Base-by-base conservation (phyloP, 2,797 vertebrate species). In the Poecilia picta region DNA sequence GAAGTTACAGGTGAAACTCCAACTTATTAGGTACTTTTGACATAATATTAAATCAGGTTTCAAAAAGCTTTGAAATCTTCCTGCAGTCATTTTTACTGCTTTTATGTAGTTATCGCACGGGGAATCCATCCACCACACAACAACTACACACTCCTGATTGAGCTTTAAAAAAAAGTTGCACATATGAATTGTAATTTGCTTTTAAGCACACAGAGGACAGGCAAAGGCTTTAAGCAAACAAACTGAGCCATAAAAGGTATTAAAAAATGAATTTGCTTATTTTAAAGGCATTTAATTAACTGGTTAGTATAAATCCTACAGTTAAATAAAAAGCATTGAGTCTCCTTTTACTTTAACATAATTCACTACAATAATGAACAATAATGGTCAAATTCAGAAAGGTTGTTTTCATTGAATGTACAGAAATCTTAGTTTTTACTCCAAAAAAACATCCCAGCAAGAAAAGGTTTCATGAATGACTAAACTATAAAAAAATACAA, bases 381-480 rank as follows among this genome's bases (percentile, higher is more conserved):
- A 87, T 51, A 80, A 78, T n/a, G 62, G 73, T 62, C 85, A 82
- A 82, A 90, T 86, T 80, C 66, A 88, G 39, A 89, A 81, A 70
- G 75, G 81, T 11, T 74, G 62, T 20, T 87, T 39, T 74, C 59
- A 87, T 87, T 88, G 88, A 92, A 92, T 91, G 87, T 94, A 91
- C 86, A 92, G 88, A 85, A 78, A 88, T 86, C 83, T 82, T 86
- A 77, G 78, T 81, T 83, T 81, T 83, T 28, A 4, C 79, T 83
- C 83, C 62, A 66, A 80, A 53, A 53, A 12, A 53, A 31, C 76
- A 55, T 77, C 73, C 59, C 83, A 83, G 80, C 81, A 74, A 71
- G 5, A 57, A 77, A 80, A 31, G 64, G 11, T 46, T 0, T 31
- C n/a, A 31, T 81, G 83, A 83, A 18, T 72, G 46, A 79, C 85